A percentile compares a stretch with the other conserved stretches of the same genome.
phyloP scores from a whole-genome alignment of 1,140 invertebrate genomes.

The Temnothorax longispinosus region DNA sequence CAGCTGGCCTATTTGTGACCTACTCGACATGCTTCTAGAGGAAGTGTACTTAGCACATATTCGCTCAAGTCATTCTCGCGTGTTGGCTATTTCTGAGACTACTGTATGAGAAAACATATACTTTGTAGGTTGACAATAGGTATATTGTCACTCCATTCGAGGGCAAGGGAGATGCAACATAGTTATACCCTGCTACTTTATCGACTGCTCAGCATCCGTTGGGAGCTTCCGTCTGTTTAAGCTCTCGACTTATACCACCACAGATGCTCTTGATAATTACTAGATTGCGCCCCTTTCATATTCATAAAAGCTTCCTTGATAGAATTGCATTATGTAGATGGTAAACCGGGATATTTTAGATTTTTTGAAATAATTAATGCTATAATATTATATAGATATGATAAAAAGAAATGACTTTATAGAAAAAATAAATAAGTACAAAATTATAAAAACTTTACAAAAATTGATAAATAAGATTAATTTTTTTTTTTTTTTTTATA shows the following conservation, averaged over 20 bases:
- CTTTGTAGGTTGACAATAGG: conserved; percentile 56
- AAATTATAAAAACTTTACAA: not conserved
- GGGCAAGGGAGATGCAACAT: not conserved
- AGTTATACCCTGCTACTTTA: conserved; percentile 61
- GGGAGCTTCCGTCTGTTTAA: conserved; percentile 31
- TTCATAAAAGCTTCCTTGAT: not conserved
- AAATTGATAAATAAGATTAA: not conserved
- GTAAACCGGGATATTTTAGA: not conserved
- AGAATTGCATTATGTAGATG: not conserved
- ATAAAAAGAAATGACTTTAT: not conserved
- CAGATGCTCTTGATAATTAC: conserved; percentile 9
- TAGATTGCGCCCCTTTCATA: conserved; percentile 58
- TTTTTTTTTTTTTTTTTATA: not conserved
- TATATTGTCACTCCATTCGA: not conserved
- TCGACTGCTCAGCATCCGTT: conserved; percentile 61
- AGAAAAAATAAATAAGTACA: not conserved
- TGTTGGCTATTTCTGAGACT: not conserved
- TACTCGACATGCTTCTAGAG: not conserved
- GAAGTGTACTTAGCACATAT: conserved; percentile 13
- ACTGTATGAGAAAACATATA: not conserved
- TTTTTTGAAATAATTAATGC: not conserved
- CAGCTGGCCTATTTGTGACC: not conserved
- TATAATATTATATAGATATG: not conserved
- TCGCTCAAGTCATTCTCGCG: not conserved
- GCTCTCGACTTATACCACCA: not conserved